Evolutionary conservation across 2,888 invertebrate species (phyloP), one percentile per base, ranked within the genome.

Genomic region (Perithous albicinctus): DNA sequence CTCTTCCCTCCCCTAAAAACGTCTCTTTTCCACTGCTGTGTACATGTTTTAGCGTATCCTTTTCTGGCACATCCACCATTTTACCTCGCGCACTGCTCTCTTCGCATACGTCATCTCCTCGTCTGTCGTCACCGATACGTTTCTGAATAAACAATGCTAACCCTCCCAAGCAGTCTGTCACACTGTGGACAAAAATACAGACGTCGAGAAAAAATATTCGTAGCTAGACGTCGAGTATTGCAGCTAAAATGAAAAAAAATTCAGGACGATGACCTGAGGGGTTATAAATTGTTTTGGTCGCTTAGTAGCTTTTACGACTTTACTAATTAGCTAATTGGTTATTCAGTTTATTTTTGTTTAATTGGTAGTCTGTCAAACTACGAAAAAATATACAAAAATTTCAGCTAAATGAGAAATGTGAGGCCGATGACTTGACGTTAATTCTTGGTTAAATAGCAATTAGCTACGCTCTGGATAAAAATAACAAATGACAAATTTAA

Each of bases 111-210:
- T 81, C 81, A 78, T 81, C 82, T 80, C 78, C 75, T 67, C 72
- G 46, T 66, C 69, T 64, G 78, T 85, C 86, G 88, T 86, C 87
- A 88, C 89, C 90, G 92, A 92, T 92, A 92, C 88, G 89, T 86
- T 83, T 85, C 88, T 90, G 91, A 92, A 92, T 92, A 91, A 92
- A 92, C 92, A 92, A 92, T 91, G 87, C 90, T 78, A n/a, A n/a
- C 78, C 85, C 78, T 77, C 69, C 72, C 85, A 56, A 32, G 23
- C 79, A 78, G 70, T 82, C 80, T 78, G 77, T 66, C 75, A 54
- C 59, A 72, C 46, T 66, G 61, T 51, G 38, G 35, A 54, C 46
- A 12, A 43, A 43, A 63, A 83, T 61, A 77, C 70, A 70, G 74
- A 69, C 67, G 35, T 41, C 54, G 67, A 26, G n/a, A 32, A 32